Percentiles rank a stretch among this genome's conserved stretches.
Conservation (phyloP, 2,113 vertebrate species). For the Microtus montanus region DNA sequence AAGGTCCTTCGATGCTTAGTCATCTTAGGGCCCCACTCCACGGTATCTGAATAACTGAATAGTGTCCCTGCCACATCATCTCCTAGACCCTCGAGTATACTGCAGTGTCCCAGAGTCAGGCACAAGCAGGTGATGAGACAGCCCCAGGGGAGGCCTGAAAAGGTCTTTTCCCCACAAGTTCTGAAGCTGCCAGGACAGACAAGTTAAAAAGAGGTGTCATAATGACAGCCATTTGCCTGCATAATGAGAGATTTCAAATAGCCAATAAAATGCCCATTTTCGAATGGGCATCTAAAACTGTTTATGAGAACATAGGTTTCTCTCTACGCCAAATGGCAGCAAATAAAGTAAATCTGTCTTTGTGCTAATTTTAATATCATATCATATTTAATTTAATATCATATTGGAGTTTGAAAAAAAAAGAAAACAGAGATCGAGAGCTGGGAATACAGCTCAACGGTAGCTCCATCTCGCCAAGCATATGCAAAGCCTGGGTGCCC, state of each 20-base stretch:
- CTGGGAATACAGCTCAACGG: background rate
- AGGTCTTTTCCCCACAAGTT: background rate
- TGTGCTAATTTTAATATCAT: background rate
- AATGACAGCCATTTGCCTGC: background rate
- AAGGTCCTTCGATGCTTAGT: background rate
- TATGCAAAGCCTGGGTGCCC: background rate
- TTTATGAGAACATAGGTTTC: background rate
- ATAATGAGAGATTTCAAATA: background rate
- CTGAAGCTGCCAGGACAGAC: background rate
- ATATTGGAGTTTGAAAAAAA: background rate
- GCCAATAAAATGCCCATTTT: background rate
- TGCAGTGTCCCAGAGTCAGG: background rate
- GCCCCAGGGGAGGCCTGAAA: background rate
- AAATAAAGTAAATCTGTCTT: background rate
- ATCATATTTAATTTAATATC: background rate
- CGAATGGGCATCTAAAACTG: background rate
- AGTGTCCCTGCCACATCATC: background rate
- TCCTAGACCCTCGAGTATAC: accelerated
- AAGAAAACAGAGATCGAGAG: background rate
- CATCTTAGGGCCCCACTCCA: background rate
- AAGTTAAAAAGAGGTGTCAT: background rate
- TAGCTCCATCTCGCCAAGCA: background rate
- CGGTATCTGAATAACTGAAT: accelerated
- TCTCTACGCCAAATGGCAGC: background rate
- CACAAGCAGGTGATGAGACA: no score